phyloP scores from a whole-genome alignment of 1,140 invertebrate species.

The Scylla paramamosain region DNA sequence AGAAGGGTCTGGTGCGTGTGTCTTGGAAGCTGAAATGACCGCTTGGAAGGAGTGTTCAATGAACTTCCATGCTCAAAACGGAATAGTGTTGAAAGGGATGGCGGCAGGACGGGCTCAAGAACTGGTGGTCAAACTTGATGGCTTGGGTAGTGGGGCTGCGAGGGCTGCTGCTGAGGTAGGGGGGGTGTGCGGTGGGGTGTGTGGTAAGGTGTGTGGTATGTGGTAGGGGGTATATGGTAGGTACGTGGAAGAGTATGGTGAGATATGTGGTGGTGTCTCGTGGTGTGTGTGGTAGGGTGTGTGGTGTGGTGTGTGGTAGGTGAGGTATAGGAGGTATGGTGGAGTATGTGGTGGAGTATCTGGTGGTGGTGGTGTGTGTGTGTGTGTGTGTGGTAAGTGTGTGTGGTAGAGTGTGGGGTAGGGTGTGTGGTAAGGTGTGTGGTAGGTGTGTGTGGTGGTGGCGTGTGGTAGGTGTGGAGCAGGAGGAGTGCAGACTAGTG shows the following conservation, averaged over 20 bases:
- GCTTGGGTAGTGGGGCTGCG: neutral
- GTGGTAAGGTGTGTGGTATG: neutral
- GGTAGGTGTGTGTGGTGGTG: neutral
- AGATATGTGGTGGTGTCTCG: neutral
- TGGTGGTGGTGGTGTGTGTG: neutral
- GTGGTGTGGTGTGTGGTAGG: too few species aligned
- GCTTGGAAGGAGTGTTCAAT: neutral
- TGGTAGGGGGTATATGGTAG: too few species aligned
- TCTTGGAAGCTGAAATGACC: neutral
- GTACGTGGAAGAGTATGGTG: too few species aligned
- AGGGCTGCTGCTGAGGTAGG: neutral
- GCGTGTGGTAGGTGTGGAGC: neutral
- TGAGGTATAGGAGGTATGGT: too few species aligned
- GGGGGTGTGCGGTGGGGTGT: neutral
- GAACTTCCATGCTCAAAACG: neutral
- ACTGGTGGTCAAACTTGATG: neutral
- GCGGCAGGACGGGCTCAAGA: neutral
- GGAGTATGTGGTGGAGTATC: too few species aligned
- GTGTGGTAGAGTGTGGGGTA: too few species aligned
- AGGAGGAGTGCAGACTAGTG: neutral
- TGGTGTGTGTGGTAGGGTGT: too few species aligned
- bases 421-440: neutral
- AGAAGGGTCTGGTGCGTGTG: neutral
- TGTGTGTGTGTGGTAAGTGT: neutral
- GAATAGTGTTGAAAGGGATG: neutral